Evolutionary conservation across 2,888 invertebrate genomes (phyloP).

Genomic region (Nebria salina): DNA sequence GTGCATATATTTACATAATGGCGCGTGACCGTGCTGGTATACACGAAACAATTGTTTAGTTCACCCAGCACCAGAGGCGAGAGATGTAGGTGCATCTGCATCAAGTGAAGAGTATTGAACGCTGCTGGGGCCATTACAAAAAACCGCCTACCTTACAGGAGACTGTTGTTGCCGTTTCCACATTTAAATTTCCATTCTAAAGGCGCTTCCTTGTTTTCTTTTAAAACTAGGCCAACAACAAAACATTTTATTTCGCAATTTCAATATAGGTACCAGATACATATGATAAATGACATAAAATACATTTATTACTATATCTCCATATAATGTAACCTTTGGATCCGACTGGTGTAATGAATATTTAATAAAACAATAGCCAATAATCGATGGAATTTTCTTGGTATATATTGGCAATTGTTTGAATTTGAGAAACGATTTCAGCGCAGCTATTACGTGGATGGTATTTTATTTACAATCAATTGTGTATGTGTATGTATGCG

Average conservation of each 20-base stretch:
- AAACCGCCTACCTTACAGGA: slow-evolving; percentile 8
- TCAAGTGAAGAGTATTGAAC: background rate
- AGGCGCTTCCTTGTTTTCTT: background rate
- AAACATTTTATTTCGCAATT: too few relatives aligned
- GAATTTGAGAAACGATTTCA: background rate
- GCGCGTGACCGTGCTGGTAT: slow-evolving; percentile 49
- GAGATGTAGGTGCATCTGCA: background rate
- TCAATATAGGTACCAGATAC: too few relatives aligned
- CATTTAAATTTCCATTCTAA: background rate
- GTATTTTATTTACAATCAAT: background rate
- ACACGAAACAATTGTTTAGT: slow-evolving; percentile 43
- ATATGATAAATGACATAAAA: too few relatives aligned
- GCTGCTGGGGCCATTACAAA: background rate
- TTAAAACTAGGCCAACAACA: background rate
- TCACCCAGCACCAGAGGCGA: slow-evolving; percentile 15
- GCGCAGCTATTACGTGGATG: background rate
- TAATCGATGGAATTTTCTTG: background rate
- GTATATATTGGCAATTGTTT: background rate
- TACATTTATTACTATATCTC: too few relatives aligned
- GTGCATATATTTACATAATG: slow-evolving; percentile 53
- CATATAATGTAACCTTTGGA: too few relatives aligned
- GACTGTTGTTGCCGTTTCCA: background rate
- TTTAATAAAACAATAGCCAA: background rate
- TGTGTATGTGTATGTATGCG: background rate
- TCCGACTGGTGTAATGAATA: too few relatives aligned